Evolutionary conservation across 2,113 vertebrate species (phyloP), one percentile per base, ranked within the genome.

Genomic region (Myotis brandtii): DNA sequence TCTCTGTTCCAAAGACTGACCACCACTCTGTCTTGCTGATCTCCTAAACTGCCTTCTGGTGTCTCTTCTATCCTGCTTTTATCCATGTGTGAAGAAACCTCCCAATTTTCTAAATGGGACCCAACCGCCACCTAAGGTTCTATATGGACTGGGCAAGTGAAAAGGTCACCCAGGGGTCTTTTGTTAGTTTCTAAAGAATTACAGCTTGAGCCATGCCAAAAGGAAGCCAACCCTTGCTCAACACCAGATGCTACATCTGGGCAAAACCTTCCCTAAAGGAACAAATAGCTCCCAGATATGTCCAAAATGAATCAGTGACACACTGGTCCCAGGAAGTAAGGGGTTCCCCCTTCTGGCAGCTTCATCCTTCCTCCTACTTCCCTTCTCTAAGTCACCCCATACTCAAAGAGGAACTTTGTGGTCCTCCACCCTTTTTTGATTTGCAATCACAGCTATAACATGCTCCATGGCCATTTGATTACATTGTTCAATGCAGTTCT

Each of bases 171-270:
- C 86, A 64, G 32, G 25, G 43, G 83, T n/a, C 67, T 76, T 83
- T 50, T 87, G 56, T 77, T 95, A 48, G 83, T 92, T 91, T 95
- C 83, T 91, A 64, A 93, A 52, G 23, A 64, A 92, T 93, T 72
- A 20, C 34, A 95, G 69, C 67, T 40, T 80, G 18, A 89, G 62
- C 75, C 76, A 89, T 9, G 88, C 46, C n/a, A 89, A 93, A 86
- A 69, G 40, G 12, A 97, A 73, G 76, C 21, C 64, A 95, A 80
- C 3, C 62, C 52, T 94, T 89, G 91, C 73, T 86, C 82, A 97
- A 97, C 37, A 92, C 72, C 91, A 97, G 87, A 97, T 94, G 94
- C 76, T 67, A 85, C 69, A 93, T 96, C 92, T 95, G 79, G 89
- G 56, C 62, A 95, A 94, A 96, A 88, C n/a, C 43, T 85, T 81